These are phyloP conservation scores for Macrobrachium nipponense DNA, from an alignment of 1,140 invertebrate genomes.

Conservation along the genomic window DNA sequence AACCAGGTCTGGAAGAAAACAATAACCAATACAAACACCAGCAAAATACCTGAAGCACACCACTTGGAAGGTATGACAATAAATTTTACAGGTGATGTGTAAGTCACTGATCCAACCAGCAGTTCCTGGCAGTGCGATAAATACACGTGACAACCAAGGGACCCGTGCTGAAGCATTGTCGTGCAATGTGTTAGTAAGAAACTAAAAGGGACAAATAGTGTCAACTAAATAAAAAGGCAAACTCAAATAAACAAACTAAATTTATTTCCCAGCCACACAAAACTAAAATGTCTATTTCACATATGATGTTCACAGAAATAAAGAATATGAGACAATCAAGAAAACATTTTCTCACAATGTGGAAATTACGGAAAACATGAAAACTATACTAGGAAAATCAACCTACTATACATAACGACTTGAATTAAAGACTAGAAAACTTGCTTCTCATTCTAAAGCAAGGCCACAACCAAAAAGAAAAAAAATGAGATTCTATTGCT, in stretches of 20 bases:
- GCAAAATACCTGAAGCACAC: background rate
- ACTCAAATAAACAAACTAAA: slow-evolving; percentile 62
- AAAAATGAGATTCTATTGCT: slow-evolving; percentile 52
- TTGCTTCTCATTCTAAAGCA: slow-evolving; percentile 53
- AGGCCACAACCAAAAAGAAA: slow-evolving; percentile 51
- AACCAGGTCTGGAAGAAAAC: too few species aligned
- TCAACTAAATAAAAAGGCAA: slow-evolving; percentile 60
- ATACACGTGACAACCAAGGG: slow-evolving; percentile 3
- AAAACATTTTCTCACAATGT: slow-evolving; percentile 12
- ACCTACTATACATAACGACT: slow-evolving; percentile 31
- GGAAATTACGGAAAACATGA: slow-evolving; percentile 41
- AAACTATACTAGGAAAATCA: slow-evolving; percentile 39
- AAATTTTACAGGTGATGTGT: background rate
- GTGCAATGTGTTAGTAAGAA: slow-evolving; percentile 51
- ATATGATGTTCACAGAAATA: slow-evolving; percentile 42
- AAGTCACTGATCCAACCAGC: background rate
- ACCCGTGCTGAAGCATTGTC: slow-evolving; percentile 22
- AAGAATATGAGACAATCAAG: slow-evolving; percentile 28
- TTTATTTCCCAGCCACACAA: slow-evolving; percentile 59
- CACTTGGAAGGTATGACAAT: background rate
- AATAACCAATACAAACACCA: too few species aligned
- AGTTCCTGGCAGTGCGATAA: background rate
- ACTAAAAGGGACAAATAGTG: slow-evolving; percentile 49
- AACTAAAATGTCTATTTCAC: slow-evolving; percentile 52
- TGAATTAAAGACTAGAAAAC: slow-evolving; percentile 46